These are phyloP conservation scores for human (Homo sapiens) DNA, from an alignment of 2,113 vertebrate species.

Conservation along the genomic window GRCh38 chr4:168263501-168264000, in stretches of 20 bases:
- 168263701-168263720: background rate
- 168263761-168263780: background rate
- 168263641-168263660: background rate
- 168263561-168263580: background rate
- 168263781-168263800: background rate
- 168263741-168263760: background rate
- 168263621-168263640: background rate
- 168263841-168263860: background rate
- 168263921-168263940: background rate
- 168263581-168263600: no score
- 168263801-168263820: background rate
- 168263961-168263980: background rate
- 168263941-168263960: background rate
- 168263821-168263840: background rate
- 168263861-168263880: background rate
- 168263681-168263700: background rate
- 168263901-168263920: background rate
- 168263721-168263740: background rate
- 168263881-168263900: background rate
- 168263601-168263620: background rate
- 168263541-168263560: background rate
- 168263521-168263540: background rate
- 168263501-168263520: background rate
- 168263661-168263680: background rate
- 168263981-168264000: background rate